phyloP scores from a whole-genome alignment of 2,113 vertebrate species.

The Lethenteron reissneri region DNA sequence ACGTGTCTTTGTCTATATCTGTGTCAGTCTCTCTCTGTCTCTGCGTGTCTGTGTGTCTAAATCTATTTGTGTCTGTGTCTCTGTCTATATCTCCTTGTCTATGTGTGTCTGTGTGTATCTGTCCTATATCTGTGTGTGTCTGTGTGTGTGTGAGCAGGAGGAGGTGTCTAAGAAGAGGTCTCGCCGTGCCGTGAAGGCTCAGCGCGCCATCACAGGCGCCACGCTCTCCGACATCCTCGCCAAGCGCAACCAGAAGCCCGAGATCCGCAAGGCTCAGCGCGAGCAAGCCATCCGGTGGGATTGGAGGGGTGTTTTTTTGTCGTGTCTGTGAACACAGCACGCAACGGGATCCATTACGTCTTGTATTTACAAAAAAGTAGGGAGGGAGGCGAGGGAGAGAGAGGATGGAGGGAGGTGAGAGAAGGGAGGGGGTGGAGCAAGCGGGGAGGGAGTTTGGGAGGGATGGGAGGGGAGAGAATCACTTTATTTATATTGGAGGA shows the following conservation, averaged over 20 bases:
- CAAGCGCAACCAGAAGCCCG: constrained; percentile 93
- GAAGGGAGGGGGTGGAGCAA: no score
- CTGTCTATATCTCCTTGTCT: not conserved
- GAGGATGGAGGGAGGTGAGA: no score
- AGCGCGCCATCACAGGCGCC: constrained; percentile 85
- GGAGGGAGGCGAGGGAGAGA: no score
- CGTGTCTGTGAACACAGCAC: not conserved
- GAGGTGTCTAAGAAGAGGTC: constrained; percentile 84
- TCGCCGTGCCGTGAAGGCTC: constrained; percentile 75
- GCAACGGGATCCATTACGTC: no score
- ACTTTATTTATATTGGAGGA: no score
- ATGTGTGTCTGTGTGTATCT: not conserved
- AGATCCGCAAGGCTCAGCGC: constrained; percentile 84
- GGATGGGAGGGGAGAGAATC: no score
- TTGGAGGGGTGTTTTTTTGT: not conserved
- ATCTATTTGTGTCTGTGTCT: not conserved
- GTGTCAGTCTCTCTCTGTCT: no score
- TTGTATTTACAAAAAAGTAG: no score
- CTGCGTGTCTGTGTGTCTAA: not conserved
- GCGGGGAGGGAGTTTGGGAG: no score
- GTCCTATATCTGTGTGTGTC: not conserved
- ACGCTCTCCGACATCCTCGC: constrained; percentile 92
- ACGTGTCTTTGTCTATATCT: no score
- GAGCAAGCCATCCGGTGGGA: constrained; percentile 81
- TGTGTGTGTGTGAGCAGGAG: constrained; percentile 33